These are phyloP conservation scores for Liodrosophila aerea DNA, from an alignment of 2,888 invertebrate species.

Conservation along the genomic window DNA sequence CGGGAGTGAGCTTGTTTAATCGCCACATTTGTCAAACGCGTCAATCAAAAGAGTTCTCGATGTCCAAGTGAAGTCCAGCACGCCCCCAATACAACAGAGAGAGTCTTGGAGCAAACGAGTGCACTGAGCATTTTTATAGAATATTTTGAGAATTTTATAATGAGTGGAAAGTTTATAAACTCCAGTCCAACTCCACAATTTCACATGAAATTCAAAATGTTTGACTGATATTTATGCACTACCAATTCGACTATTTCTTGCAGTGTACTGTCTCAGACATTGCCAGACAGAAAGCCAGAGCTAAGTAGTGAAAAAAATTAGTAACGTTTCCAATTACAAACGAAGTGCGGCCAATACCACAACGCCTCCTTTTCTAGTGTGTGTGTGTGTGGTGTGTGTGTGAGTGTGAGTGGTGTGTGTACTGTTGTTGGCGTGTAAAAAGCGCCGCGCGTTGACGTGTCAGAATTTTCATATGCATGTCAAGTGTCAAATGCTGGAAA, in stretches of 20 bases:
- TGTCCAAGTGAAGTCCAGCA: slow-evolving; percentile 34
- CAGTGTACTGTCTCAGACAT: slow-evolving; percentile 30
- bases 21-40: slow-evolving; percentile 72
- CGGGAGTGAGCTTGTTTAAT: slow-evolving; percentile 48
- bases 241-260: not conserved
- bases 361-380: not conserved
- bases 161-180: too few species aligned
- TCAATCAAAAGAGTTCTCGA: slow-evolving; percentile 63
- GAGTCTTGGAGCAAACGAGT: too few species aligned
- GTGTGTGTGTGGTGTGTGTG: slow-evolving; percentile 13
- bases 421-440: slow-evolving; percentile 47
- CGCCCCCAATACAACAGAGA: slow-evolving; percentile 19
- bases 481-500: slow-evolving; percentile 76
- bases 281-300: slow-evolving; percentile 25
- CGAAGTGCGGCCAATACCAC: slow-evolving; percentile 14
- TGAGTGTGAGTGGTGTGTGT: slow-evolving; percentile 11
- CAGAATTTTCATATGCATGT: slow-evolving; percentile 82
- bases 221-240: too few species aligned
- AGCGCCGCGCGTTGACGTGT: slow-evolving; percentile 81
- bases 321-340: slow-evolving; percentile 69
- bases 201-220: too few species aligned
- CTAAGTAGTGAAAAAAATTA: slow-evolving; percentile 34
- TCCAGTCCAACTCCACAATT: too few species aligned
- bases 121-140: too few species aligned
- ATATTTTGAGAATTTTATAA: too few species aligned